phyloP scores from a whole-genome alignment of 2,113 vertebrate genomes.

The Engystomops pustulosus region DNA sequence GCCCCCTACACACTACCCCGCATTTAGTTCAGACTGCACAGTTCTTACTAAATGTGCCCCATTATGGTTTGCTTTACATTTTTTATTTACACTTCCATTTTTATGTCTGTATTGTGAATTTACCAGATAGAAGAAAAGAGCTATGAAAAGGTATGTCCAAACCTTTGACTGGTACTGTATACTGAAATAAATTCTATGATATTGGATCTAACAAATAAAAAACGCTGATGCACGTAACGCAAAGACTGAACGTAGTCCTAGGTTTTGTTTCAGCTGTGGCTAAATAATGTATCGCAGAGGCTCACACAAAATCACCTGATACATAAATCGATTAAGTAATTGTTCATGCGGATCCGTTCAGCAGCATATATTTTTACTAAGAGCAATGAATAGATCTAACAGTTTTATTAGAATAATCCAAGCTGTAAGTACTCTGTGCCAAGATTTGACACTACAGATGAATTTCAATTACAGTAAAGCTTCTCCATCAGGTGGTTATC shows the following conservation, averaged over 20 bases:
- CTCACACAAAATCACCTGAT: constrained; percentile 8
- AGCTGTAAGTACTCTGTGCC: background rate
- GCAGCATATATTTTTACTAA: background rate
- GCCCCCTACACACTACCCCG: no score
- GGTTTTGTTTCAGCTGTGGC: background rate
- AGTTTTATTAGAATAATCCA: background rate
- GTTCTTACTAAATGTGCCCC: no score
- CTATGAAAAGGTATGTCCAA: no score
- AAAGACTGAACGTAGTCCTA: background rate
- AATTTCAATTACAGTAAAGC: constrained; percentile 10
- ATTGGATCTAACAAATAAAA: background rate
- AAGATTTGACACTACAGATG: constrained; percentile 14
- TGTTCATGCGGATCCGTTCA: constrained; percentile 24
- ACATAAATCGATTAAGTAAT: constrained; percentile 6
- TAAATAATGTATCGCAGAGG: background rate
- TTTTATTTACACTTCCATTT: no score
- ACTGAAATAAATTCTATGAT: no score
- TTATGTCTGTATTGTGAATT: no score
- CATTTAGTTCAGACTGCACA: no score
- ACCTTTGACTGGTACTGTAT: no score
- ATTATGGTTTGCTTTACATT: no score
- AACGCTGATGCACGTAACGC: background rate
- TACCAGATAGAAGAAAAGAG: no score
- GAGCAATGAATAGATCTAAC: constrained; percentile 22
- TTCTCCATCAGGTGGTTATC: constrained; percentile 7